phyloP scores from a whole-genome alignment of 2,113 vertebrate species.

The Ameiurus melas region DNA sequence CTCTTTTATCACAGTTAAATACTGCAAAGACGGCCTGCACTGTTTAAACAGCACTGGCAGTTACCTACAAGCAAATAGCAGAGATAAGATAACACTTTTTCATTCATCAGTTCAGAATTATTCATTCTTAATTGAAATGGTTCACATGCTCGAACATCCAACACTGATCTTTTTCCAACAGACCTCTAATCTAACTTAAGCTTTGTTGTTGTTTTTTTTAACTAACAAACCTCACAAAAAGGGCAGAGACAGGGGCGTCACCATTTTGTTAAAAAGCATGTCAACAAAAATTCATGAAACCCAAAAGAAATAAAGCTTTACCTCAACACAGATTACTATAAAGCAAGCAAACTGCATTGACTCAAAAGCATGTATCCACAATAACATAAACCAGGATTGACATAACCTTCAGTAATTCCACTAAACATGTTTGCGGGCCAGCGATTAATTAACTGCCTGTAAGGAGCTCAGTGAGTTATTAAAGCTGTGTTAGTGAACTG shows the following conservation, averaged over 20 bases:
- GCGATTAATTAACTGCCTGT: neutral
- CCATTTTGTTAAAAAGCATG: neutral
- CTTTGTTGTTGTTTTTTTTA: neutral
- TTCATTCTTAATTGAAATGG: neutral
- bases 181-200: neutral
- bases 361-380: neutral
- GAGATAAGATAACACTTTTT: neutral
- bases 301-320: neutral
- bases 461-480: neutral
- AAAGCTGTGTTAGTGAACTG: neutral
- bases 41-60: neutral
- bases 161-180: neutral
- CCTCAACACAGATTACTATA: neutral
- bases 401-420: neutral
- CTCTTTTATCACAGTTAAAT: neutral
- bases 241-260: neutral
- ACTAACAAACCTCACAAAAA: neutral
- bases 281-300: neutral
- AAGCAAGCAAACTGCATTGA: neutral
- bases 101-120: neutral
- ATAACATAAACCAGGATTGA: neutral
- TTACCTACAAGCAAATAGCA: neutral
- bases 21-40: neutral
- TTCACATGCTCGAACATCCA: neutral
- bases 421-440: neutral